A percentile compares a stretch with the other conserved stretches of the same genome.
Conservation (phyloP, 2,113 vertebrate species). For the Mirza zaza region DNA sequence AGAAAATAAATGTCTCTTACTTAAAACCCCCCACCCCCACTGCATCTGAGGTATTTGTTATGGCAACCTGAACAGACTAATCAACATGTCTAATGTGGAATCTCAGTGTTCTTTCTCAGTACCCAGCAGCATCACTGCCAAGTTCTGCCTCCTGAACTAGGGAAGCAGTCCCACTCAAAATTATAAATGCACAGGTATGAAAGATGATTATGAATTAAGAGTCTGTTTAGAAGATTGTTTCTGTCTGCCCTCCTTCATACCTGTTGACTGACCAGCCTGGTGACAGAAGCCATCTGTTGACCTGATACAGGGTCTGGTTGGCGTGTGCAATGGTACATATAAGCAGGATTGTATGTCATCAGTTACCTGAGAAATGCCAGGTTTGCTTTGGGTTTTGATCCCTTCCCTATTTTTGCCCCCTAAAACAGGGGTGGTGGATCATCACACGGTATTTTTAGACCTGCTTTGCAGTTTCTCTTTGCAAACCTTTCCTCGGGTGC, state of each 20-base stretch:
- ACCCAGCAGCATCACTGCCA: not conserved
- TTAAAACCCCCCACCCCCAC: not conserved
- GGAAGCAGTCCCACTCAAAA: not conserved
- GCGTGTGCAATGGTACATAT: rapidly evolving
- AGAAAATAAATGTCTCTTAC: not conserved
- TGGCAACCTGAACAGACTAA: not conserved
- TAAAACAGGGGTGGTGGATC: not conserved
- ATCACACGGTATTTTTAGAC: not conserved
- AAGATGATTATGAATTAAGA: not conserved
- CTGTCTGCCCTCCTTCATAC: not conserved
- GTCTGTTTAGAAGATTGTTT: not conserved
- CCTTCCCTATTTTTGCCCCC: not conserved
- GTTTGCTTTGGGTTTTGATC: not conserved
- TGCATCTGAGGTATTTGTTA: not conserved
- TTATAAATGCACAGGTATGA: not conserved
- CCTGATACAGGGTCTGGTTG: not conserved
- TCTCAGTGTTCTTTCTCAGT: not conserved
- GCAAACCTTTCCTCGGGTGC: not conserved
- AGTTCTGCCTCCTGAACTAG: not conserved
- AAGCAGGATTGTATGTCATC: not conserved
- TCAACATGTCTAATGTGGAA: not conserved
- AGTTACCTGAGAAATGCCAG: not conserved
- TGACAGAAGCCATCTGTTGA: not conserved
- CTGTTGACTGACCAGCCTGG: not conserved
- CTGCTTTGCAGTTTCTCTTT: conserved; percentile 6